These are phyloP conservation scores for Coregonus ussuriensis DNA, from an alignment of 2,797 vertebrate species.

Conservation along the genomic window DNA sequence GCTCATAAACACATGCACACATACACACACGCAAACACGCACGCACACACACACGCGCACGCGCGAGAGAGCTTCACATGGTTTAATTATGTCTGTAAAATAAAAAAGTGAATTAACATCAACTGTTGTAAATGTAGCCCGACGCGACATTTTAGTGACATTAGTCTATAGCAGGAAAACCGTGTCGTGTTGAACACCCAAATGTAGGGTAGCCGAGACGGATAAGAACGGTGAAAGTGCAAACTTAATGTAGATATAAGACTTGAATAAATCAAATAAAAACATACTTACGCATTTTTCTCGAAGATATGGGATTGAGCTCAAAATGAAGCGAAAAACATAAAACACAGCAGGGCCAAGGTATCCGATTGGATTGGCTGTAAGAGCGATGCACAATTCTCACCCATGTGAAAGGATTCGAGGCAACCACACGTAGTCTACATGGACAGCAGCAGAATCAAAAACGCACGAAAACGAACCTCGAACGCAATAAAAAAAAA, in stretches of 20 bases:
- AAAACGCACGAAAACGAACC: conserved; percentile 58
- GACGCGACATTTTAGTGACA: conserved; percentile 6
- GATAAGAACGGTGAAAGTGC: not conserved
- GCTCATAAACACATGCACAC: conserved; percentile 11
- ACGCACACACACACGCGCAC: conserved; percentile 45
- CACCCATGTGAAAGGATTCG: conserved; percentile 62
- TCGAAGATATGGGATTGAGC: conserved; percentile 61
- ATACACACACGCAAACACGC: conserved; percentile 32
- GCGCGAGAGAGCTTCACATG: conserved; percentile 35
- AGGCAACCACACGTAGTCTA: conserved; percentile 16
- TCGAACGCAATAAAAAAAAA: conserved; percentile 55
- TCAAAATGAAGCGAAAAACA: conserved; percentile 8
- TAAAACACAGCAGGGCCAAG: conserved; percentile 59
- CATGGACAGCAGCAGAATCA: conserved; percentile 59
- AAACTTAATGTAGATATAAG: not conserved
- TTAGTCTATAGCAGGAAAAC: not conserved
- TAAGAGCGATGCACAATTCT: conserved; percentile 61
- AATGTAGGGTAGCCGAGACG: not conserved
- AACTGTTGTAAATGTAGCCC: conserved; percentile 13
- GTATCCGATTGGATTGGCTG: conserved; percentile 61
- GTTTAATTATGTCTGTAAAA: not conserved
- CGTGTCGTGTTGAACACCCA: not conserved
- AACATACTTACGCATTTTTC: conserved; percentile 71
- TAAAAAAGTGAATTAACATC: not conserved
- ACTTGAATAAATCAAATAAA: not conserved